Evolutionary conservation across 2,888 invertebrate genomes (phyloP).

Genomic region (Thymelicus sylvestris): DNA sequence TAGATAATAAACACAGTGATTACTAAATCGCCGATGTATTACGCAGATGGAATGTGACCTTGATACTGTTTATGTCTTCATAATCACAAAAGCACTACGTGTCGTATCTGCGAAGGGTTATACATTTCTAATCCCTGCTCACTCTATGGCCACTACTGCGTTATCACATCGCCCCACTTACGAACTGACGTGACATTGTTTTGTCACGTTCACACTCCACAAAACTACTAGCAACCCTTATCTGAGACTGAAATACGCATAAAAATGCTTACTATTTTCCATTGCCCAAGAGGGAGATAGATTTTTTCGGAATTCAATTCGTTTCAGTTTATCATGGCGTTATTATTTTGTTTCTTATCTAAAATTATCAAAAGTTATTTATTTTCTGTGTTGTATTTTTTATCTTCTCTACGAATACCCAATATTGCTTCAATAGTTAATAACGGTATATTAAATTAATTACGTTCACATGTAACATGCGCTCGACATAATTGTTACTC

Average conservation of each 20-base stretch:
- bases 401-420: too few species aligned
- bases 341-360: not conserved
- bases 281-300: conserved; percentile 5
- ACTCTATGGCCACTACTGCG: not conserved
- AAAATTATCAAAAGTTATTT: not conserved
- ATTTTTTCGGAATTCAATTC: not conserved
- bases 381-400: not conserved
- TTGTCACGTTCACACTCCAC: conserved; percentile 7
- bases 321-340: not conserved
- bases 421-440: too few species aligned
- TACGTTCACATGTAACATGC: too few species aligned
- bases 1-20: too few species aligned
- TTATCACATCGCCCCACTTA: conserved; percentile 20
- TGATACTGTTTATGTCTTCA: not conserved
- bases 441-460: too few species aligned
- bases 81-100: not conserved
- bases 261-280: conserved; percentile 12
- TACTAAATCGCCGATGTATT: too few species aligned
- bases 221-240: conserved; percentile 6
- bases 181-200: conserved; percentile 15
- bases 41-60: not conserved
- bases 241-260: conserved; percentile 13
- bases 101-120: not conserved
- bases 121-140: not conserved
- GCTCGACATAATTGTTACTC: too few species aligned